Evolutionary conservation across 2,888 invertebrate species (phyloP).

Genomic region (Hecatera dysodea): DNA sequence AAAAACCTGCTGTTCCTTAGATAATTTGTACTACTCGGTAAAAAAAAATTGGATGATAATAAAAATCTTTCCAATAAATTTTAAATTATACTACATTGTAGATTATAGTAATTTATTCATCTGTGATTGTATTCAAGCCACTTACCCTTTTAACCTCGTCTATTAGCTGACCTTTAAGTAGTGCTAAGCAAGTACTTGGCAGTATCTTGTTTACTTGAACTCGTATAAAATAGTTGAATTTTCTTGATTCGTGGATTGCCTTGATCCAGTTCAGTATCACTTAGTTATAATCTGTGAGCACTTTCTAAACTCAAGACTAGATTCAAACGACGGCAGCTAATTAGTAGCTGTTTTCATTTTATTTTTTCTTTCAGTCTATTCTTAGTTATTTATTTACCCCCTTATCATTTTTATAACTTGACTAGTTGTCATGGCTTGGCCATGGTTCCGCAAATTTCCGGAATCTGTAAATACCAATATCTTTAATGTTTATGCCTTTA

Average conservation of each 20-base stretch:
- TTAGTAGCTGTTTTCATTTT: background rate
- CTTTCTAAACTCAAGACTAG: constrained; percentile 4
- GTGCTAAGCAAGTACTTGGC: constrained; percentile 13
- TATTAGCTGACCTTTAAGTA: constrained; percentile 35
- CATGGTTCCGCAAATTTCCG: too few relatives aligned
- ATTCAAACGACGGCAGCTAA: background rate
- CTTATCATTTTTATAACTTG: too few relatives aligned
- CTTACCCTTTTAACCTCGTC: constrained; percentile 34
- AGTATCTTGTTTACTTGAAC: constrained; percentile 32
- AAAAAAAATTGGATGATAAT: too few relatives aligned
- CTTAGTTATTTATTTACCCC: background rate
- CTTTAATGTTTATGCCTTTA: too few relatives aligned
- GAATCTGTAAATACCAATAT: too few relatives aligned
- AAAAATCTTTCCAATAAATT: background rate
- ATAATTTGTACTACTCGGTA: too few relatives aligned
- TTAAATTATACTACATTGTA: constrained; percentile 4
- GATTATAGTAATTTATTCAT: constrained; percentile 48
- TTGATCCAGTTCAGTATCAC: constrained; percentile 24
- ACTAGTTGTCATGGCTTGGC: too few relatives aligned
- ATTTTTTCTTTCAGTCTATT: background rate
- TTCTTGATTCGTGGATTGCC: constrained; percentile 9
- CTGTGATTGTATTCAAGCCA: constrained; percentile 9
- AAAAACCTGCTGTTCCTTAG: too few relatives aligned
- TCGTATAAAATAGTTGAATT: constrained; percentile 6
- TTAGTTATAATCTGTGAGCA: background rate